Conservation (phyloP, 2,113 vertebrate genomes). For the Onychostruthus taczanowskii region DNA sequence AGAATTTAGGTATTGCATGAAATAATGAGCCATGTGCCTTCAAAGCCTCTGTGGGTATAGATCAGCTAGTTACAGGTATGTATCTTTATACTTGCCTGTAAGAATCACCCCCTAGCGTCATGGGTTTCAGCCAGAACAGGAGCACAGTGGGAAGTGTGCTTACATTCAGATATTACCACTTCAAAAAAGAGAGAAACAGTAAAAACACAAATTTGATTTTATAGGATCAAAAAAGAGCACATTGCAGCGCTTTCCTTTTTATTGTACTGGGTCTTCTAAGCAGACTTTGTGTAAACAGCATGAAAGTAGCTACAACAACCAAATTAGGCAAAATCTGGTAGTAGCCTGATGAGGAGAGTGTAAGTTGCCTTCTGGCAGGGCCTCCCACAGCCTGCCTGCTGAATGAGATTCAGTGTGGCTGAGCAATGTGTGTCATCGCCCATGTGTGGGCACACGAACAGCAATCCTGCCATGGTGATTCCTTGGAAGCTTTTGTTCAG, state of each 20-base stretch:
- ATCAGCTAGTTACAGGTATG: background rate
- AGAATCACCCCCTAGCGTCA: background rate
- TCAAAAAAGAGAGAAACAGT: background rate
- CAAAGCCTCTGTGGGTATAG: background rate
- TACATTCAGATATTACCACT: background rate
- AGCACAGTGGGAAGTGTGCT: background rate
- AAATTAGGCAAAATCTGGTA: background rate
- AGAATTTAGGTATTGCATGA: background rate
- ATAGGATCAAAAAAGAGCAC: background rate
- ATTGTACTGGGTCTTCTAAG: background rate
- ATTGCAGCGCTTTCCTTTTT: background rate
- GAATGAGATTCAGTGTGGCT: background rate
- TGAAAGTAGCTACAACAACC: background rate
- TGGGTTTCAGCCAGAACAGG: background rate
- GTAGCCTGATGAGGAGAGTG: background rate
- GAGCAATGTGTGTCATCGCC: background rate
- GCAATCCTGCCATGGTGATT: background rate
- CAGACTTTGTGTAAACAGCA: background rate
- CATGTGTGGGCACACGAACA: background rate
- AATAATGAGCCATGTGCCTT: background rate
- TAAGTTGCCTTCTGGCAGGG: background rate
- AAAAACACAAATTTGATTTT: background rate
- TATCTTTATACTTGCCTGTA: background rate
- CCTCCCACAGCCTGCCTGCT: background rate
- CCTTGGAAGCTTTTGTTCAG: background rate